Conservation (phyloP, 2,888 invertebrate species). For the Microchrysa polita region DNA sequence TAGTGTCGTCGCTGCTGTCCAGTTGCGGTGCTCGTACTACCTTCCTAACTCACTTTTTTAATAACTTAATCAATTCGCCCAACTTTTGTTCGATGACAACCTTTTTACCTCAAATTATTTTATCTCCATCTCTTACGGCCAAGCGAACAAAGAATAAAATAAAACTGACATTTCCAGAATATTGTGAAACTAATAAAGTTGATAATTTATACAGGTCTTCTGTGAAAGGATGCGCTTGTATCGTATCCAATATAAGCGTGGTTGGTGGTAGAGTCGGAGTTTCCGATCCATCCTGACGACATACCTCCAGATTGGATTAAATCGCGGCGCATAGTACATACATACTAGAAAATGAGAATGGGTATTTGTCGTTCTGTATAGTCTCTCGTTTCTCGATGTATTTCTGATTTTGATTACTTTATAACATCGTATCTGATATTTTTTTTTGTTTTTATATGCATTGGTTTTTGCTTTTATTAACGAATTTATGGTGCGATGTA, state of each 20-base stretch:
- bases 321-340: too few relatives aligned
- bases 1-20: neutral
- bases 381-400: too few relatives aligned
- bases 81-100: constrained; percentile 48
- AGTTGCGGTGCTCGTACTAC: constrained; percentile 17
- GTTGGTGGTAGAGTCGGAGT: too few relatives aligned
- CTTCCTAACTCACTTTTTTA: constrained; percentile 48
- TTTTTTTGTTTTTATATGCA: too few relatives aligned
- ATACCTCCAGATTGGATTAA: too few relatives aligned
- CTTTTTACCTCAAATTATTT: constrained; percentile 42
- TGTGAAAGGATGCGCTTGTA: constrained; percentile 22
- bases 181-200: constrained; percentile 48
- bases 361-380: too few relatives aligned
- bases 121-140: constrained; percentile 41
- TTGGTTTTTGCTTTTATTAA: too few relatives aligned
- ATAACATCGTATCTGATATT: too few relatives aligned
- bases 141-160: neutral
- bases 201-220: constrained; percentile 48
- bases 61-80: constrained; percentile 50
- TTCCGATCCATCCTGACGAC: too few relatives aligned
- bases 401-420: too few relatives aligned
- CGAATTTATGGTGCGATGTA: too few relatives aligned
- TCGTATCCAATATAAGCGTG: neutral
- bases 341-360: too few relatives aligned
- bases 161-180: constrained; percentile 39